Conservation (phyloP, 1,140 invertebrate genomes). For the Panagrolaimus sp. region DNA sequence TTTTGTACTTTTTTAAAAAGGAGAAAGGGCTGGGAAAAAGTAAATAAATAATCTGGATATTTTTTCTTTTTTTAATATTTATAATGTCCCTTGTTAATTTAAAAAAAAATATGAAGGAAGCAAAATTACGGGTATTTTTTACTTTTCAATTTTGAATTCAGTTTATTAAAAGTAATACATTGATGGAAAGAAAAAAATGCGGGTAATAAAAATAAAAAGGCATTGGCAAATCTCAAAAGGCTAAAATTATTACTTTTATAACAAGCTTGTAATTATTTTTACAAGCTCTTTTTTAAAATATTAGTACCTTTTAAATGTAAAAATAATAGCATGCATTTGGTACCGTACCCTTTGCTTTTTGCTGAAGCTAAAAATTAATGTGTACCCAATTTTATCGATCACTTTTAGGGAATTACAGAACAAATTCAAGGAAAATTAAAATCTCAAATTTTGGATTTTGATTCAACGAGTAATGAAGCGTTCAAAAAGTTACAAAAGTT, state of each 20-base stretch:
- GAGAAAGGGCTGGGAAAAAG: background rate
- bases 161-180: no score
- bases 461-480: background rate
- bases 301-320: background rate
- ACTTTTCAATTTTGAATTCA: no score
- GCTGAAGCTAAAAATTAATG: background rate
- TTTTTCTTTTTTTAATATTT: background rate
- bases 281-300: background rate
- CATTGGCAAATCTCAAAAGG: background rate
- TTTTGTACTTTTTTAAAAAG: background rate
- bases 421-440: conserved; percentile 12
- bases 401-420: background rate
- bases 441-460: background rate
- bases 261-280: background rate
- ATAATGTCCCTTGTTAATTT: background rate
- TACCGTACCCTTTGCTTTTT: no score
- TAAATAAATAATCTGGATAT: background rate
- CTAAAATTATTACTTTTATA: background rate
- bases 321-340: no score
- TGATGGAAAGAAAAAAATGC: no score
- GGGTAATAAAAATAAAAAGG: no score
- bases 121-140: background rate
- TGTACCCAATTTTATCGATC: background rate
- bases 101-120: background rate
- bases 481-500: conserved; percentile 6